Evolutionary conservation across 2,113 vertebrate species (phyloP), one percentile per base, ranked within the genome.

Genomic region (Microcebus murinus): DNA sequence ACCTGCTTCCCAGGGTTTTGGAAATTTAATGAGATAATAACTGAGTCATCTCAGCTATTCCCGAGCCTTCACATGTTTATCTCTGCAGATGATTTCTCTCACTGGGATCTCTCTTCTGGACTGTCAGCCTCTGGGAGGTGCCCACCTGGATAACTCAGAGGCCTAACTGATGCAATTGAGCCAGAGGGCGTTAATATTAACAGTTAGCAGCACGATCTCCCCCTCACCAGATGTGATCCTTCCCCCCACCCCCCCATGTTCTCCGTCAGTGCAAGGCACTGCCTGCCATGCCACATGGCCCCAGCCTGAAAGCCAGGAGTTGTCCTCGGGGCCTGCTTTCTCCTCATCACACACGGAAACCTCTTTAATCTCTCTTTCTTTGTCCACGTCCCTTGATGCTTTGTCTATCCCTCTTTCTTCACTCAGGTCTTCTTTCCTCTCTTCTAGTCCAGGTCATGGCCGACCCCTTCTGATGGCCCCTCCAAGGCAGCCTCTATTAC

Each of bases 1-100:
- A 87, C 25, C 34, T 84, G 45, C 55, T 95, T 97, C 79, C 61
- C 57, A 95, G 93, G 70, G 83, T 45, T 80, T 74, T 74, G 20
- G 39, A 74, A 63, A 86, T 74, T 45, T 96, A 96, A 95, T 94
- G 73, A 96, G 50, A 39, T 85, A 93, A 87, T 80, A 57, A 88
- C 29, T 83, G 42, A 97, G 71, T 94, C 52, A 91, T 79, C 34
- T 52, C 15, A 42, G 86, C 34, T 9, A 3, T 29, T 84, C 29
- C 74, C 39, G 27, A 52, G 8, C 12, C 74, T 95, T 85, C 67
- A 63, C 34, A 36, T 63, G 20, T 42, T 67, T 86, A 52, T 70
- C 8, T 25, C 57, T 45, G 21, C n/a, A 59, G 45, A 57, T 77
- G 48, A 65, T 73, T 92, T 88, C 80, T 92, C 31, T 14, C 29